Evolutionary conservation across 2,797 vertebrate genomes (phyloP).

Genomic region (Phoebastria nigripes): DNA sequence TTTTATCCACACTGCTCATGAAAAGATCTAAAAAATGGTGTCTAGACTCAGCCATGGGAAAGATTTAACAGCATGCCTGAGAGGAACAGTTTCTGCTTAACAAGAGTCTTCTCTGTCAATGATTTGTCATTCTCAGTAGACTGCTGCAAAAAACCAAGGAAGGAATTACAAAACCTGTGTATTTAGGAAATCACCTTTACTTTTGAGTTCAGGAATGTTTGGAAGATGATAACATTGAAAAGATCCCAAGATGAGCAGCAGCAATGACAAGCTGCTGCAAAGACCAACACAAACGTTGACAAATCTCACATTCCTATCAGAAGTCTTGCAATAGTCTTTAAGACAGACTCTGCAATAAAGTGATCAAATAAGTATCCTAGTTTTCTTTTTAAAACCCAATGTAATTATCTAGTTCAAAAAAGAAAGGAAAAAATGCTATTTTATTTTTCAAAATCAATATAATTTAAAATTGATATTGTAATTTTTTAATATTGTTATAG

Average conservation of each 20-base stretch:
- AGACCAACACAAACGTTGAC: not conserved
- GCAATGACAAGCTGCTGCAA: not conserved
- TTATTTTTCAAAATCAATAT: not conserved
- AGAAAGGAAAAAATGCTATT: not conserved
- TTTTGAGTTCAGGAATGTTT: not conserved
- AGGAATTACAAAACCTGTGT: not conserved
- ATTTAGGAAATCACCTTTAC: not conserved
- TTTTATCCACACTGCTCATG: not conserved
- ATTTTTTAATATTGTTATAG: not conserved
- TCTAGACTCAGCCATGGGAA: not conserved
- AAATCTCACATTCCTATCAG: not conserved
- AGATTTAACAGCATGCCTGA: not conserved
- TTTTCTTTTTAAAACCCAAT: not conserved
- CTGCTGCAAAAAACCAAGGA: not conserved
- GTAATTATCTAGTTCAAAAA: not conserved
- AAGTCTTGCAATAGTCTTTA: not conserved
- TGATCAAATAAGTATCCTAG: not conserved
- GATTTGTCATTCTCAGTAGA: not conserved
- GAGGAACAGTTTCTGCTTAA: not conserved
- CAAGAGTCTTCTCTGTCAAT: not conserved
- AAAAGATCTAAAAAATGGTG: not conserved
- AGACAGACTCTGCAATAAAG: not conserved
- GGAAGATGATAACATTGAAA: not conserved
- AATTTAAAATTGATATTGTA: not conserved
- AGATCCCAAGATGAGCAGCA: not conserved